These are phyloP conservation scores for Cetoscarus ocellatus DNA, from an alignment of 2,797 vertebrate species.

Conservation along the genomic window DNA sequence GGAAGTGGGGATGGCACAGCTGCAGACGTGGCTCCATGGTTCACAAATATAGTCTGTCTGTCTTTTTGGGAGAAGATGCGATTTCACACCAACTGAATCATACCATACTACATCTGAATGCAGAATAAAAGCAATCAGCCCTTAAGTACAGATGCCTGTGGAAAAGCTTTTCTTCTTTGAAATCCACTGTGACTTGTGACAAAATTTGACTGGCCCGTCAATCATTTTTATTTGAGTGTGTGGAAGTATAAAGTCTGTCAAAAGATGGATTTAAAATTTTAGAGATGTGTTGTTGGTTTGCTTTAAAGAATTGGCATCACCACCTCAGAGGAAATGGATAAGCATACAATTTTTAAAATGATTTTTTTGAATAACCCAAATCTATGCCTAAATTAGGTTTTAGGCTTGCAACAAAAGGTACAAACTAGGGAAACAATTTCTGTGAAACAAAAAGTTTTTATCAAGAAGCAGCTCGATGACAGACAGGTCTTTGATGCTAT, in stretches of 20 bases:
- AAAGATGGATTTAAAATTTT: constrained; percentile 39
- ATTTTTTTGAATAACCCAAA: constrained; percentile 63
- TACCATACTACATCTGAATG: constrained; percentile 51
- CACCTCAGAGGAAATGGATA: constrained; percentile 43
- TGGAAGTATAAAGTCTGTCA: constrained; percentile 53
- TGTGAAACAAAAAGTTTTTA: constrained; percentile 56
- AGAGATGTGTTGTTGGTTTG: constrained; percentile 38
- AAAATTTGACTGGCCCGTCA: constrained; percentile 56
- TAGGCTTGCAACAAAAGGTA: constrained; percentile 61
- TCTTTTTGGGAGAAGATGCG: constrained; percentile 65
- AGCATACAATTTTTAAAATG: not conserved
- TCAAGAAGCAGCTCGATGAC: constrained; percentile 33
- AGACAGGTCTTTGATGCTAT: constrained; percentile 42
- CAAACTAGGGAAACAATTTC: constrained; percentile 60
- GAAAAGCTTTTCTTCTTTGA: constrained; percentile 48
- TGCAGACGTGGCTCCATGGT: constrained; percentile 69
- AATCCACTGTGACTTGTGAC: constrained; percentile 57
- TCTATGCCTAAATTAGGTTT: constrained; percentile 62
- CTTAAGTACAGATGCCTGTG: constrained; percentile 52
- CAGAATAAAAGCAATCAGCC: constrained; percentile 52
- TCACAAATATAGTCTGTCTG: constrained; percentile 76
- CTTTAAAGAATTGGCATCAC: constrained; percentile 31
- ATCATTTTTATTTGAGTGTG: constrained; percentile 47
- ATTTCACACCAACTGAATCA: constrained; percentile 67
- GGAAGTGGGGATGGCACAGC: constrained; percentile 81